Evolutionary conservation across 2,888 invertebrate species (phyloP).

Genomic region (Linnaemya tessellans): DNA sequence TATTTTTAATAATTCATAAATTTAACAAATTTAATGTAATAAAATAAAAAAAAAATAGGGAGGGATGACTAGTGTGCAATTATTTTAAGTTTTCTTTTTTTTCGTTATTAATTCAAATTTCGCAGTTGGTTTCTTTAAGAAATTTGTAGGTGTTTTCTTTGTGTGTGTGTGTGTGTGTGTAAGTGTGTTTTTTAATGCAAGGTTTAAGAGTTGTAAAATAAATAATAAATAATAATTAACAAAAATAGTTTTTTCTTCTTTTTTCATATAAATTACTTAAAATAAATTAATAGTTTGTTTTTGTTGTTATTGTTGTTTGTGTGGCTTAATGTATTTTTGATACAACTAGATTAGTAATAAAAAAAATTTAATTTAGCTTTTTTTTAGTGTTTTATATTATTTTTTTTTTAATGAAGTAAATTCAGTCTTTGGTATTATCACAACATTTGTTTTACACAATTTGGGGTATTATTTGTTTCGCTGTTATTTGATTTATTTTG

Average conservation of each 20-base stretch:
- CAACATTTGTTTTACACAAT: conserved; percentile 84
- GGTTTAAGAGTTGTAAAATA: conserved; percentile 64
- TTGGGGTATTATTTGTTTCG: conserved; percentile 75
- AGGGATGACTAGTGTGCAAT: conserved; percentile 69
- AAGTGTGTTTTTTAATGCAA: conserved; percentile 57
- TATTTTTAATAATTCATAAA: conserved; percentile 65
- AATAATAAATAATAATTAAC: conserved; percentile 69
- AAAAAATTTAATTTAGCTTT: conserved; percentile 47
- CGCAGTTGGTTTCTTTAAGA: conserved; percentile 37
- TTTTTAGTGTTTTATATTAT: conserved; percentile 23
- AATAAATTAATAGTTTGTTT: conserved; percentile 64
- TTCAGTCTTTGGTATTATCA: conserved; percentile 84
- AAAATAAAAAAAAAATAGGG: conserved; percentile 30
- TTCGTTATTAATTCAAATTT: conserved; percentile 30
- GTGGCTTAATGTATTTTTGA: conserved; percentile 34
- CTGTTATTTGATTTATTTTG: conserved; percentile 51
- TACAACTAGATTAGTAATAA: conserved; percentile 41
- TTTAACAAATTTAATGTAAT: conserved; percentile 54
- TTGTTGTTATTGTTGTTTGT: conserved; percentile 28
- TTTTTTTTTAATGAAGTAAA: conserved; percentile 78
- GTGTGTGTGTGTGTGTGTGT: conserved; percentile 29
- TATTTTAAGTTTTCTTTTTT: conserved; percentile 59
- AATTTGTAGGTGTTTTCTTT: conserved; percentile 35
- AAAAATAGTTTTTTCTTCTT: conserved; percentile 47
- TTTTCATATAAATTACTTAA: conserved; percentile 52